Percentiles rank a stretch among this genome's conserved stretches.
phyloP scores from a whole-genome alignment of 2,797 vertebrate species.

The Poecilia picta region DNA sequence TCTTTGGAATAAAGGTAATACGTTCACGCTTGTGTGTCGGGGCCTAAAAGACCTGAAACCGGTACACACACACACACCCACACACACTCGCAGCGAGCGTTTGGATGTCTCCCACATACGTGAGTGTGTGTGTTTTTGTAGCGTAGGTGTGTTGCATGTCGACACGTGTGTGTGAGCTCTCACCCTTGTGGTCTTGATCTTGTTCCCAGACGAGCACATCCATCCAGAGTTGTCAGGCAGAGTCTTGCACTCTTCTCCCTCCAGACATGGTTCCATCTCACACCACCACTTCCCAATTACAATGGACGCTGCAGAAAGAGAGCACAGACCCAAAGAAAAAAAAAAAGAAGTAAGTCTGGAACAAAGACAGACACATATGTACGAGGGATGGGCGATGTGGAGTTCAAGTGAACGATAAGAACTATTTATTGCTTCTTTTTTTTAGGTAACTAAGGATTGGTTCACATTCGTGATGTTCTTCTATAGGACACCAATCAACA shows the following conservation, averaged over 20 bases:
- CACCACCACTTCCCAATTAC: constrained; percentile 99
- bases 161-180: constrained; percentile 67
- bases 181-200: constrained; percentile 98
- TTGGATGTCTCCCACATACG: background rate
- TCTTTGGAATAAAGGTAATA: no score
- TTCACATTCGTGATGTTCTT: no score
- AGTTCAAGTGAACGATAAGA: no score
- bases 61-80: background rate
- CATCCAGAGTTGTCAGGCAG: constrained; percentile 97
- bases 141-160: background rate
- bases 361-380: background rate
- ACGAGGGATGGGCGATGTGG: no score
- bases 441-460: no score
- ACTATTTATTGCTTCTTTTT: no score
- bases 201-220: constrained; percentile 98
- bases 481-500: no score
- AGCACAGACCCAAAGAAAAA: constrained; percentile 29
- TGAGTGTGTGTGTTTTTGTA: constrained; percentile 3
- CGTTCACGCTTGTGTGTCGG: background rate
- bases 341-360: constrained; percentile 16
- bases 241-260: constrained; percentile 97
- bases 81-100: constrained; percentile 7
- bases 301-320: constrained; percentile 88
- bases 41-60: constrained; percentile 10
- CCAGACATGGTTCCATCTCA: constrained; percentile 98